Percentiles rank a stretch among this genome's conserved stretches.
phyloP scores from a whole-genome alignment of 2,888 invertebrate species.

The Trichogramma dendrolimi region DNA sequence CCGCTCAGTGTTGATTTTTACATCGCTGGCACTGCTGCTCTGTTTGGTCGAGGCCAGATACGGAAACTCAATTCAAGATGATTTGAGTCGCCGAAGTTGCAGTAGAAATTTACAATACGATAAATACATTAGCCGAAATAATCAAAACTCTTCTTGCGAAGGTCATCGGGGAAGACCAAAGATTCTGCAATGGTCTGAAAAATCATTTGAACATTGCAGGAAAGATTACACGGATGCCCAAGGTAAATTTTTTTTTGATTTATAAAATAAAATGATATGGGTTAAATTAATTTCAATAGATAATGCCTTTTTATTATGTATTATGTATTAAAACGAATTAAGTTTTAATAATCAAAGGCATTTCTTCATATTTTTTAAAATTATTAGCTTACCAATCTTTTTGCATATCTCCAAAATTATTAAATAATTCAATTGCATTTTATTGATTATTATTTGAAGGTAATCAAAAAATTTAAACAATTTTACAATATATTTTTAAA shows the following conservation, averaged over 20 bases:
- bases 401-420: not conserved
- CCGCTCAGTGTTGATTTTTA: too few relatives aligned
- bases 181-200: constrained; percentile 12
- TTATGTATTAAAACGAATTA: too few relatives aligned
- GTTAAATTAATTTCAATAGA: too few relatives aligned
- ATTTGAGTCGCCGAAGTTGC: constrained; percentile 20
- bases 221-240: not conserved
- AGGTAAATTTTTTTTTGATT: too few relatives aligned
- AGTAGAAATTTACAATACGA: constrained; percentile 21
- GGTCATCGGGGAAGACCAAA: constrained; percentile 19
- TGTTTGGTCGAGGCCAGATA: not conserved
- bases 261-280: too few relatives aligned
- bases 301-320: too few relatives aligned
- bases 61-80: constrained; percentile 11
- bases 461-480: too few relatives aligned
- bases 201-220: not conserved
- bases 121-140: constrained; percentile 31
- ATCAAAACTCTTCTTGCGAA: constrained; percentile 30
- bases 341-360: not conserved
- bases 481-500: too few relatives aligned
- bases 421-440: not conserved
- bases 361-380: not conserved
- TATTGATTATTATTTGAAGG: constrained; percentile 3
- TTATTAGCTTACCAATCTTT: not conserved
- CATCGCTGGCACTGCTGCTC: too few relatives aligned